Conservation (phyloP, 1,140 invertebrate species). For the Aphidius gifuensis region DNA sequence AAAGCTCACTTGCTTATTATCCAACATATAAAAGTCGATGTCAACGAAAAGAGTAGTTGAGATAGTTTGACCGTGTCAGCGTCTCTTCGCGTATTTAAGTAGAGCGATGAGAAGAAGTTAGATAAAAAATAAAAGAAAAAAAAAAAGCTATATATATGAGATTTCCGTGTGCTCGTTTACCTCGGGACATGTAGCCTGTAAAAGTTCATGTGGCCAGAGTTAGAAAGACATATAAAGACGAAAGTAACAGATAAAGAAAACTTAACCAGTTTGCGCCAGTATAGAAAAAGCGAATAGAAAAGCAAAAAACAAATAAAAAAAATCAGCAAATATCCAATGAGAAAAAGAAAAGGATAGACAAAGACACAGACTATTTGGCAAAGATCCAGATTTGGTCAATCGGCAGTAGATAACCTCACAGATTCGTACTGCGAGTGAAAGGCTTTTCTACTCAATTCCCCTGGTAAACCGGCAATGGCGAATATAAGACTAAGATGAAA, state of each 20-base stretch:
- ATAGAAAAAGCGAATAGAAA: not conserved
- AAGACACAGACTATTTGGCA: slow-evolving; percentile 31
- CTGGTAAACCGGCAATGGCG: slow-evolving; percentile 1
- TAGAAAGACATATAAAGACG: slow-evolving; percentile 6
- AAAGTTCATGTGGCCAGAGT: not conserved
- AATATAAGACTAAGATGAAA: slow-evolving; percentile 1
- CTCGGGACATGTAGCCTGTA: not conserved
- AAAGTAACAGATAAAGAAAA: slow-evolving; percentile 4
- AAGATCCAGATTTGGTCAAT: slow-evolving; percentile 36
- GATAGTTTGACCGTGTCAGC: slow-evolving; percentile 29
- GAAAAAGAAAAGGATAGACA: slow-evolving; percentile 12
- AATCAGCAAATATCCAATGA: not conserved
- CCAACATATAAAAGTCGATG: slow-evolving; percentile 18
- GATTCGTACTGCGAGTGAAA: slow-evolving; percentile 23
- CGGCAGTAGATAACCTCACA: slow-evolving; percentile 35
- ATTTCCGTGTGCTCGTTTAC: slow-evolving; percentile 19
- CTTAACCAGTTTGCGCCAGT: not conserved
- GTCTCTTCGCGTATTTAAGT: slow-evolving; percentile 21
- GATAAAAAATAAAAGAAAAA: slow-evolving; percentile 23
- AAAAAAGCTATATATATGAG: slow-evolving; percentile 6
- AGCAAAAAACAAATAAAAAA: slow-evolving; percentile 4
- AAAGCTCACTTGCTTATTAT: slow-evolving; percentile 5
- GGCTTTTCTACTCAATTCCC: slow-evolving; percentile 14
- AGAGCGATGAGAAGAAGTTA: slow-evolving; percentile 25
- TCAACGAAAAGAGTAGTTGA: slow-evolving; percentile 27